Evolutionary conservation across 2,113 vertebrate species (phyloP).

Genomic region (Calidris pugnax): DNA sequence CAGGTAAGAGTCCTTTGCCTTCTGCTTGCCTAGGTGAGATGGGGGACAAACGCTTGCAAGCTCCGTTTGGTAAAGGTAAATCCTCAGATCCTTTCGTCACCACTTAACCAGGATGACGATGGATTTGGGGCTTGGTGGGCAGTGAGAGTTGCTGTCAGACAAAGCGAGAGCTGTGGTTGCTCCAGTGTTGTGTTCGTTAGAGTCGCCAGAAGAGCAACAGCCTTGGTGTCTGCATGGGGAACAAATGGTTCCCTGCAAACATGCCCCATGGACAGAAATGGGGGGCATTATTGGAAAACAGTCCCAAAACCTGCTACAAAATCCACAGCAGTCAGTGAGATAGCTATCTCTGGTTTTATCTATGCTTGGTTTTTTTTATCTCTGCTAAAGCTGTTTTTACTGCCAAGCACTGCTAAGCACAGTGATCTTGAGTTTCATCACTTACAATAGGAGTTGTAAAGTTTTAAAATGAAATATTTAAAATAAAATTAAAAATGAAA

Average conservation of each 20-base stretch:
- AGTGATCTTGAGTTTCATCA: background rate
- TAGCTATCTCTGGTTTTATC: background rate
- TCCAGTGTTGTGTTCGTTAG: background rate
- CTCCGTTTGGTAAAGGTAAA: background rate
- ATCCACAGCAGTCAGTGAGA: background rate
- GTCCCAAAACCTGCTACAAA: background rate
- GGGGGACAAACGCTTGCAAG: background rate
- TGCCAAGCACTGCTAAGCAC: background rate
- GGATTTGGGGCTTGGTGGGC: background rate
- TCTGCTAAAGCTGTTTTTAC: background rate
- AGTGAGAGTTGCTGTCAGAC: background rate
- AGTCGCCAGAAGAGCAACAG: background rate
- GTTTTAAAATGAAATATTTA: background rate
- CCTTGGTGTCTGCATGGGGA: background rate
- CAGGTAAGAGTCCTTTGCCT: constrained; percentile 74
- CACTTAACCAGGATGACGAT: accelerated
- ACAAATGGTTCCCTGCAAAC: background rate
- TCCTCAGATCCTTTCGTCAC: background rate
- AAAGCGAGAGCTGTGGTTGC: background rate
- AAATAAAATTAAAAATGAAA: background rate
- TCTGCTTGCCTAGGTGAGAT: background rate
- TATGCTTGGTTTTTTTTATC: too few relatives aligned
- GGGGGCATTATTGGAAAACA: background rate
- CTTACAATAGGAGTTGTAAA: background rate
- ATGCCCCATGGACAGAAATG: background rate